A percentile compares a stretch with the other conserved stretches of the same genome.
These are phyloP conservation scores for Orius laevigatus DNA, from an alignment of 1,140 invertebrate species.

Conservation along the genomic window DNA sequence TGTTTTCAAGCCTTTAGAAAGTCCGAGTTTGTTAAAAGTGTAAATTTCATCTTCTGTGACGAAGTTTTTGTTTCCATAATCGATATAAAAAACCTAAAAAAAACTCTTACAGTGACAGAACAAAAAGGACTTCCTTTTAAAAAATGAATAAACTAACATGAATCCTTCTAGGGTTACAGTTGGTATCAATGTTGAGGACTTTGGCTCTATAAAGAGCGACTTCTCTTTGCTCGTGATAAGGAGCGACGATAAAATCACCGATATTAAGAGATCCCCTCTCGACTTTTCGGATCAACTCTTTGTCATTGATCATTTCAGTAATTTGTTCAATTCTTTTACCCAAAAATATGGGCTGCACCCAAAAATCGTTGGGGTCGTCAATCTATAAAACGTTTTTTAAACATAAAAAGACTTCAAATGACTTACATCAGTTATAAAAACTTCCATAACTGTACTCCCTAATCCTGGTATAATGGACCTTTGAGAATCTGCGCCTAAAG, in stretches of 20 bases:
- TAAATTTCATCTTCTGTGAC: constrained; percentile 20
- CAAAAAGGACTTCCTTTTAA: neutral
- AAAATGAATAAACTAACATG: neutral
- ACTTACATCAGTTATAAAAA: neutral
- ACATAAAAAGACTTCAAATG: too few species aligned
- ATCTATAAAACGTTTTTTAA: too few species aligned
- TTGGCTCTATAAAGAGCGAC: constrained; percentile 10
- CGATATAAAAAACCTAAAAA: constrained; percentile 48
- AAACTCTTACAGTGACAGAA: constrained; percentile 2
- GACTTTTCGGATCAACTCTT: neutral
- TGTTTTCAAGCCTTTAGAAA: constrained; percentile 13
- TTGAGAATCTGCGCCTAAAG: neutral
- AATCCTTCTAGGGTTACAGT: neutral
- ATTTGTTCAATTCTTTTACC: neutral
- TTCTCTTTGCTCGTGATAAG: constrained; percentile 2
- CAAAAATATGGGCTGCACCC: neutral
- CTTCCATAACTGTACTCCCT: neutral
- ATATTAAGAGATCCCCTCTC: neutral
- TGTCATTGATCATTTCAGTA: neutral
- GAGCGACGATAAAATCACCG: constrained; percentile 3
- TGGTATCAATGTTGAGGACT: neutral
- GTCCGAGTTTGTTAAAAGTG: constrained; percentile 9
- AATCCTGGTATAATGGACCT: neutral
- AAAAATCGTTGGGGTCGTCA: neutral
- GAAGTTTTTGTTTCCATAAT: constrained; percentile 49